Conservation (phyloP, 64 coral and sea anemone species). For the Astreopora myriophthalma region DNA sequence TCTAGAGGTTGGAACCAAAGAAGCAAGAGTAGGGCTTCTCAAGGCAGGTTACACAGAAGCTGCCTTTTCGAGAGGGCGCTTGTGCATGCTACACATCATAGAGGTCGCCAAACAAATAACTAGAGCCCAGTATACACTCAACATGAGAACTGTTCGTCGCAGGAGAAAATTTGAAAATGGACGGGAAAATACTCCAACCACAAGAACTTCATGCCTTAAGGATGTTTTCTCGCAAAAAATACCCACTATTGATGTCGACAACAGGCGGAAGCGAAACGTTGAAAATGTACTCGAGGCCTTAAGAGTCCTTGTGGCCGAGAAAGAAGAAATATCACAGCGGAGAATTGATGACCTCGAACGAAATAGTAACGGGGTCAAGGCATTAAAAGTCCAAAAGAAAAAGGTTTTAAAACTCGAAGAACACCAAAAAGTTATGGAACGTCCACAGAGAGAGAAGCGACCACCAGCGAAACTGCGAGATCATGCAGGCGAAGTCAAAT, state of each 20-base stretch:
- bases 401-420: not conserved
- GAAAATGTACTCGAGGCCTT: not conserved
- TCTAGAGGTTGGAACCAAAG: constrained; percentile 59
- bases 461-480: not conserved
- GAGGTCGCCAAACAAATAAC: constrained; percentile 5
- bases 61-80: constrained; percentile 64
- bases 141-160: not conserved
- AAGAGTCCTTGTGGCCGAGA: not conserved
- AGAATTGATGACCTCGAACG: not conserved
- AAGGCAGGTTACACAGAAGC: constrained; percentile 57
- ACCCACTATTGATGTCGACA: not conserved
- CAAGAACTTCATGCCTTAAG: constrained; percentile 3
- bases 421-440: not conserved
- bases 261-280: not conserved
- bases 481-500: not conserved
- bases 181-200: not conserved
- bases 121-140: not conserved
- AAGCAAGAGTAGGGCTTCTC: constrained; percentile 50
- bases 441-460: not conserved
- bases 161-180: not conserved
- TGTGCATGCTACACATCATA: constrained; percentile 49
- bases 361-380: not conserved
- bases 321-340: not conserved
- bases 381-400: not conserved
- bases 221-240: not conserved